Conservation (phyloP, 2,888 invertebrate species). For the Lepidocyrtoides sp. region DNA sequence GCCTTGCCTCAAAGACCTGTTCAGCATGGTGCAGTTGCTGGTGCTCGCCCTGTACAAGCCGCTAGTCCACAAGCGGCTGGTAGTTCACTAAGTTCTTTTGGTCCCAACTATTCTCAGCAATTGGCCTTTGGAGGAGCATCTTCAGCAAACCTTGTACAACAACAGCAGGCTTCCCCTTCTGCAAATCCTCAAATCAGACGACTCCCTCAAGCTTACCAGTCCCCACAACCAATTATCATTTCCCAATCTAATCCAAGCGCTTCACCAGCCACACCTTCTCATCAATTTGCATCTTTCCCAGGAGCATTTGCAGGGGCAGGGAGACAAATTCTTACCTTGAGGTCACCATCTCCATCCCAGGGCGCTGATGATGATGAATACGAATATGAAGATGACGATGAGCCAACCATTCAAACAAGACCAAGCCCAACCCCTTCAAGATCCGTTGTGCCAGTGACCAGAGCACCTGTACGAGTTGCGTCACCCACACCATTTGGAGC, state of each 20-base stretch:
- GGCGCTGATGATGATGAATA: conserved; percentile 84
- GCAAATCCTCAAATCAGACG: conserved; percentile 67
- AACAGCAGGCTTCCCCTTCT: conserved; percentile 47
- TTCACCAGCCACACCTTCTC: conserved; percentile 70
- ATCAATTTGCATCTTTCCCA: not conserved
- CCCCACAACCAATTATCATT: conserved; percentile 74
- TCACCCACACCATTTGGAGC: conserved; percentile 70
- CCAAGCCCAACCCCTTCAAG: conserved; percentile 62
- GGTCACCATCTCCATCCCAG: conserved; percentile 74
- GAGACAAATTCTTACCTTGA: conserved; percentile 73
- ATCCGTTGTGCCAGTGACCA: conserved; percentile 60
- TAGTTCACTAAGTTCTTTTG: conserved; percentile 30
- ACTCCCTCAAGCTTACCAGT: conserved; percentile 51
- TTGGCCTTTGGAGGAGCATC: conserved; percentile 63
- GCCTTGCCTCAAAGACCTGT: conserved; percentile 80
- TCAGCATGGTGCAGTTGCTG: conserved; percentile 60
- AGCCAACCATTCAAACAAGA: conserved; percentile 71
- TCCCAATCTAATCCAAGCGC: conserved; percentile 76
- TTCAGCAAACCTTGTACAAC: not conserved
- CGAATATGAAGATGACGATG: conserved; percentile 85
- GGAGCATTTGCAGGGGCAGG: conserved; percentile 62
- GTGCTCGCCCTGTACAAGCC: conserved; percentile 81
- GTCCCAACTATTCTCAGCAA: conserved; percentile 80
- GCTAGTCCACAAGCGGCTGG: conserved; percentile 16
- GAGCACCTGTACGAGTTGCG: conserved; percentile 76